These are phyloP conservation scores for Phataginus tetradactyla DNA, from an alignment of 2,797 vertebrate genomes.

Conservation along the genomic window DNA sequence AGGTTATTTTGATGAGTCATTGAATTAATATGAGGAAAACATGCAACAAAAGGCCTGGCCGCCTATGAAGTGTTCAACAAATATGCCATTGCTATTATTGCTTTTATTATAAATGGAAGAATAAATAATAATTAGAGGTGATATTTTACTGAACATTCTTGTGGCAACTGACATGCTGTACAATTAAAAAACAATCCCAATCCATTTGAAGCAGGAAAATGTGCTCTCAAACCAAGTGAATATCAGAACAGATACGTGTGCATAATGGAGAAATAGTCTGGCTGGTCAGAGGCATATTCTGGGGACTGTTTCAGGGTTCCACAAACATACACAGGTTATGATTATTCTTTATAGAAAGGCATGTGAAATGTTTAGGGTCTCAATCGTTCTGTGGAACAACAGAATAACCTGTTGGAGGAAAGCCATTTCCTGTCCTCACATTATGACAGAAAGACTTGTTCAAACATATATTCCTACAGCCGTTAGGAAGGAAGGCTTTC, in stretches of 20 bases:
- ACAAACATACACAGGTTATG: neutral
- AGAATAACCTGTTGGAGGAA: neutral
- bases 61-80: neutral
- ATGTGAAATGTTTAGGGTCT: neutral
- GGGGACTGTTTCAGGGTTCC: neutral
- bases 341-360: neutral
- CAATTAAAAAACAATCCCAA: neutral
- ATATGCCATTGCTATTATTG: neutral
- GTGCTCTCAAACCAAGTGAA: neutral
- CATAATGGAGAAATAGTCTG: accelerated
- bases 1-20: neutral
- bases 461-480: neutral
- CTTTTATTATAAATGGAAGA: neutral
- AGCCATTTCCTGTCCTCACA: neutral
- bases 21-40: neutral
- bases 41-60: neutral
- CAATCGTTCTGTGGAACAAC: neutral
- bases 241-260: neutral
- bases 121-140: neutral
- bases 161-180: neutral
- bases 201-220: neutral
- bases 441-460: neutral
- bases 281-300: neutral
- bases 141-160: neutral
- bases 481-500: neutral